phyloP scores from a whole-genome alignment of 2,797 vertebrate species.

The Xenentodon cancila region DNA sequence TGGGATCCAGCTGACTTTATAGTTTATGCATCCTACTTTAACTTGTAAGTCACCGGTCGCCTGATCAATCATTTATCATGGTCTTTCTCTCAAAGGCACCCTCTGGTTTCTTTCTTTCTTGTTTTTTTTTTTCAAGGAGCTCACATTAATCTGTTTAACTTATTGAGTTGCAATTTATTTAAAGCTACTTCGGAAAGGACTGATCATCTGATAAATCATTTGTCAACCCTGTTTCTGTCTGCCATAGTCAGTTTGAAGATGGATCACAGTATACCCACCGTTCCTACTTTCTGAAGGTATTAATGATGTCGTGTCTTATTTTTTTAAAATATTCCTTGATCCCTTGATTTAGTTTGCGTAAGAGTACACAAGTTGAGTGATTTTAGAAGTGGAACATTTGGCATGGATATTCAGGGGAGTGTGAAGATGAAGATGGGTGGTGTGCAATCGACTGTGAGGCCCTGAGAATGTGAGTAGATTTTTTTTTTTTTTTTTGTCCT shows the following conservation, averaged over 20 bases:
- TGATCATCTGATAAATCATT: slow-evolving; percentile 5
- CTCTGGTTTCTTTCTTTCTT: too few species aligned
- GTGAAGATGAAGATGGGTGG: too few species aligned
- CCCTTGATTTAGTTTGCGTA: not conserved
- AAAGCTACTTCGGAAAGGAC: not conserved
- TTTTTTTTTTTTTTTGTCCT: too few species aligned
- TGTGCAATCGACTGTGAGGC: too few species aligned
- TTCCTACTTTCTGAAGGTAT: not conserved
- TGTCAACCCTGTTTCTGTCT: not conserved
- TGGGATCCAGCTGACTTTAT: not conserved
- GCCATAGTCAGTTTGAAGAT: not conserved
- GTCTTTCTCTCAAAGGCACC: not conserved
- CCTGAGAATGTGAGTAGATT: too few species aligned
- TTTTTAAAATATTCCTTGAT: not conserved
- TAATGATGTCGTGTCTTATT: not conserved
- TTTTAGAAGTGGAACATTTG: too few species aligned
- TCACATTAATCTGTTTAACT: not conserved
- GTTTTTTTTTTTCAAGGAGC: not conserved
- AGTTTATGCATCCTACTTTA: too few species aligned
- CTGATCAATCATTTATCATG: not conserved
- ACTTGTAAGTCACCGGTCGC: not conserved
- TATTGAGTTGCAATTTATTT: not conserved
- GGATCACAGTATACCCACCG: not conserved
- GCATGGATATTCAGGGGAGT: too few species aligned
- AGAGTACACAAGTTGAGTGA: too few species aligned